Base-by-base conservation (phyloP, 2,113 vertebrate species). In the Callospermophilus lateralis region DNA sequence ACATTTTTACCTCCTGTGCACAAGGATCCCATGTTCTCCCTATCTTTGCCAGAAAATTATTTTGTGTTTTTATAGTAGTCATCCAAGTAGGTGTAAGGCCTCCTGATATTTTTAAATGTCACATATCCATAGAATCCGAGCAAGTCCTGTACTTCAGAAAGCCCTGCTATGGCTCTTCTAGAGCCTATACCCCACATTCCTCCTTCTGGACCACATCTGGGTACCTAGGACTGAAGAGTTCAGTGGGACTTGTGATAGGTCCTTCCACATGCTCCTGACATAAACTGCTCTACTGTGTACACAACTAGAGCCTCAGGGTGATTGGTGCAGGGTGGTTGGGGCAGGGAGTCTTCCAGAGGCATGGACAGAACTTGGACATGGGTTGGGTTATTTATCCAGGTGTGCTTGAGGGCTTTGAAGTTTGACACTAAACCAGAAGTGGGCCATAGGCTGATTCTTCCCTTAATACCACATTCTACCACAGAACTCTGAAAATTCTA, bases 91-190 rank as follows among this genome's bases (percentile, higher is more conserved):
- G 65, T 11, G 1, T 45, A 90, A 87, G 24, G 2, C 72, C 28
- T 88, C 86, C 28, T 17, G 76, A 22, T 77, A 8, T 88, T 81
- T 95, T 96, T 8, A 51, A 58, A 83, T 84, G 37, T 74, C 76
- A 92, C 26, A 34, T 84, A 65, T n/a, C n/a, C 53, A 81, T 0
- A 76, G 37, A 26, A 81, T 30, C 39, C 13, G 37, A 61, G 37
- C 22, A 67, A 67, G 28, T 34, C 15, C 32, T 34, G 34, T 37
- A 34, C 19, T 93, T 89, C 90, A 34, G 55, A 83, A 91, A 77
- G 84, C 11, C 45, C 28, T 79, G n/a, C n/a, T 86, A 15, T 88
- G 68, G 42, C 11, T 20, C 37, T 37, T 20, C 53, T n/a, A 19
- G 6, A 68, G n/a, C 30, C 51, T 9, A 24, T 6, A 6, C 13